Percentiles rank a stretch among this genome's conserved stretches.
Conservation (phyloP, 2,888 invertebrate species). For the Drosophila pegasa region DNA sequence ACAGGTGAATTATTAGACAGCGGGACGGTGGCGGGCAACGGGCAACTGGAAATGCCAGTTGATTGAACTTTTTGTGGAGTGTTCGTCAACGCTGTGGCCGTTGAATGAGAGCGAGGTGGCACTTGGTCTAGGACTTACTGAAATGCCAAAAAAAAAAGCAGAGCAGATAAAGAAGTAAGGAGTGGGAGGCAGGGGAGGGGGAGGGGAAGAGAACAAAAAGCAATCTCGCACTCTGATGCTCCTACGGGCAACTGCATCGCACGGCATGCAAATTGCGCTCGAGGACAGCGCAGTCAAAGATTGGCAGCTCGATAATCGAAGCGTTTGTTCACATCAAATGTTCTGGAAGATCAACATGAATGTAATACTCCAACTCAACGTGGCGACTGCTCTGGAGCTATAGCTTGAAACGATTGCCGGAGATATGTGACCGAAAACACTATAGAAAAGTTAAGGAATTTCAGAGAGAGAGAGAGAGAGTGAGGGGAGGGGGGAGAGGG, state of each 20-base stretch:
- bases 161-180: neutral
- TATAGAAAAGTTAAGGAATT: too few relatives aligned
- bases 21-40: slow-evolving; percentile 20
- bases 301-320: slow-evolving; percentile 31
- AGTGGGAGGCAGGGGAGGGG: neutral
- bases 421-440: neutral
- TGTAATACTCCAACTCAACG: neutral
- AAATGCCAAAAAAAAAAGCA: slow-evolving; percentile 19
- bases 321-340: slow-evolving; percentile 43
- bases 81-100: slow-evolving; percentile 3
- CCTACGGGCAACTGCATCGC: slow-evolving; percentile 17
- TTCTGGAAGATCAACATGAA: slow-evolving; percentile 37
- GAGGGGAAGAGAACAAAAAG: slow-evolving; percentile 9
- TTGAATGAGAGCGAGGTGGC: slow-evolving; percentile 5
- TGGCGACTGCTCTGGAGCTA: neutral
- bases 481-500: too few relatives aligned
- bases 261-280: slow-evolving; percentile 32
- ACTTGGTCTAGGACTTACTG: slow-evolving; percentile 31
- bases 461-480: too few relatives aligned
- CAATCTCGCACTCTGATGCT: slow-evolving; percentile 29
- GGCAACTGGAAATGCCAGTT: slow-evolving; percentile 54
- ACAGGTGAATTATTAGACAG: slow-evolving; percentile 69
- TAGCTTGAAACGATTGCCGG: neutral
- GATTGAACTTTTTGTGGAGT: slow-evolving; percentile 61
- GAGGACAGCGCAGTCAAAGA: slow-evolving; percentile 31